Evolutionary conservation across 1,140 invertebrate species (phyloP), one percentile per base, ranked within the genome.

Genomic region (Ceratosolen fusciceps): DNA sequence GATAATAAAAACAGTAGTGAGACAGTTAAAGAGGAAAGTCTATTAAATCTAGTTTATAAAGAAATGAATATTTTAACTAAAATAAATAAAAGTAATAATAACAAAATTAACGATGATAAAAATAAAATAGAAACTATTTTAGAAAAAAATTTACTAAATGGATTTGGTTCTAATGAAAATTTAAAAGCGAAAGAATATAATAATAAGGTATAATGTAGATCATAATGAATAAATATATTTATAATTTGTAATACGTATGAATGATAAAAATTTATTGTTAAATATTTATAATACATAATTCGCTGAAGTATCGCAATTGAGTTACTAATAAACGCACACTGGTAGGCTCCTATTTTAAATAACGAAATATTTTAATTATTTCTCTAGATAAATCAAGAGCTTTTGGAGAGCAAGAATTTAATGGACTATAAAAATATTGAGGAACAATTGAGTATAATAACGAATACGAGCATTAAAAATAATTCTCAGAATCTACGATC

Each of bases 401-500:
- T n/a, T 29, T 14, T 21, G 21, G 26, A 72, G 34, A 54, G 47
- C 2, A 58, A 56, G 2, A 60, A 4, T n/a, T n/a, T 70, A 26
- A 49, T 78, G 29, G 54, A 74, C 19, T 79, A 67, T 21, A 4
- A 67, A 52, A 74, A 65, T 43, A 56, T 74, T 9, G 71, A 74
- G 16, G 24, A 54, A 49, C 19, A 74, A 37, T 74, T 79, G 29
- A 74, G 54, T 14, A 39, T 60, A n/a, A 34, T 71, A 60, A 72
- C 76, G 39, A 34, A 76, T 37, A 47, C 54, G 9, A 58, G 24
- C 16, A 47, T 62, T 0, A 60, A 39, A 58, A 62, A 16, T 21
- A 43, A 29, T 49, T 29, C 21, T 68, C 49, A 14, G 1, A 39
- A 71, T n/a, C n/a, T n/a, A 39, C 72, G 68, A 68, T 34, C n/a